A percentile compares a stretch with the other conserved stretches of the same genome.
These are phyloP conservation scores for Odocoileus hemionus DNA, from an alignment of 2,113 vertebrate genomes.

Conservation along the genomic window DNA sequence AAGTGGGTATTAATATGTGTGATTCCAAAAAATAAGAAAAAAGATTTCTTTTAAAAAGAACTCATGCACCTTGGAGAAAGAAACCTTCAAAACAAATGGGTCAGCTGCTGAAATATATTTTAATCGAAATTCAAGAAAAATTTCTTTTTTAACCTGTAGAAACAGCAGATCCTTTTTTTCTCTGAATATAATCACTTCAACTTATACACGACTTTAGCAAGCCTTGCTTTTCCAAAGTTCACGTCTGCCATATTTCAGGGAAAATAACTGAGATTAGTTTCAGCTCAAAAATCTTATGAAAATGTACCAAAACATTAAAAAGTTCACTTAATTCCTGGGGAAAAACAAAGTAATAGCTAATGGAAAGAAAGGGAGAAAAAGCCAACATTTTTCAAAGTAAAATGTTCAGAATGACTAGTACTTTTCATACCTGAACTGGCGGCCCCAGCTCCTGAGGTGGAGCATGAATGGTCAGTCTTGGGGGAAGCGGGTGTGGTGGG, in stretches of 20 bases:
- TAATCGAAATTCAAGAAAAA: background rate
- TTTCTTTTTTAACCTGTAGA: background rate
- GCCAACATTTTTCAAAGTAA: background rate
- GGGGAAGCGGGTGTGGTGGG: slow-evolving; percentile 88
- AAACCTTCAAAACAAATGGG: background rate
- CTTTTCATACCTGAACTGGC: slow-evolving; percentile 85
- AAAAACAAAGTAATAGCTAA: background rate
- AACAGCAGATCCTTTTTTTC: background rate
- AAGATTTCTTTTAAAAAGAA: background rate
- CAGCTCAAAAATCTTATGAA: background rate
- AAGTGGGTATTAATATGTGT: background rate
- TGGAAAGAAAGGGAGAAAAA: background rate
- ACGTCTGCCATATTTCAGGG: background rate
- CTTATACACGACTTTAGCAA: background rate
- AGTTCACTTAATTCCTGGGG: background rate
- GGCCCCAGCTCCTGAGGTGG: slow-evolving; percentile 91
- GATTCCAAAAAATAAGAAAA: background rate
- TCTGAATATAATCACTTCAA: background rate
- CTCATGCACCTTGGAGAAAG: background rate
- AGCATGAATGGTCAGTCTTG: slow-evolving; percentile 91
- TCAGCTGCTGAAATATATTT: background rate
- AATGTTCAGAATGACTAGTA: background rate
- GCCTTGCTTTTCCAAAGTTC: background rate
- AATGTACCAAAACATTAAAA: background rate
- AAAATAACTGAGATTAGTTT: background rate